A percentile compares a stretch with the other conserved stretches of the same genome.
These are phyloP conservation scores for Tokudaia tokunoshimensis DNA, from an alignment of 2,797 vertebrate species.

Conservation along the genomic window DNA sequence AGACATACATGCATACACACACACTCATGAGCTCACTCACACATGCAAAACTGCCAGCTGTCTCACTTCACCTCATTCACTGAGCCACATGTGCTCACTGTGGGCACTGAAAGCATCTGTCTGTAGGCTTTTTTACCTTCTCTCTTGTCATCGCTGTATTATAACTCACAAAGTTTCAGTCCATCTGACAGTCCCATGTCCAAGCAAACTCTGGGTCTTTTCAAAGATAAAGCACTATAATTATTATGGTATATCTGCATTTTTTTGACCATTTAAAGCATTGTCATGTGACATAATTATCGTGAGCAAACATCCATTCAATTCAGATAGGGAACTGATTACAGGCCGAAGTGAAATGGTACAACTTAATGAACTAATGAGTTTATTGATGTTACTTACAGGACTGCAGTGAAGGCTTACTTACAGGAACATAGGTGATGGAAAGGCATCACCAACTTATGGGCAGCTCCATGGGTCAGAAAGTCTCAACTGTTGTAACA, in stretches of 20 bases:
- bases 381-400: not conserved
- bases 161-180: not conserved
- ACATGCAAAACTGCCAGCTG: not conserved
- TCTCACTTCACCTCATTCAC: not conserved
- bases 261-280: slow-evolving; percentile 31
- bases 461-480: not conserved
- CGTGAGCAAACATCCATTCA: not conserved
- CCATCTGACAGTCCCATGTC: not conserved
- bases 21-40: not conserved
- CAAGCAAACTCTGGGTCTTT: not conserved
- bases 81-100: not conserved
- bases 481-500: not conserved
- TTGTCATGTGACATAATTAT: not conserved
- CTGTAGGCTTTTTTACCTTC: not conserved
- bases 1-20: not conserved
- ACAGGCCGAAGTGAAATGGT: not conserved
- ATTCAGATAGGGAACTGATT: not conserved
- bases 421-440: not conserved
- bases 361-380: not conserved
- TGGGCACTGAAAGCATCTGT: not conserved
- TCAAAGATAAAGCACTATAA: not conserved
- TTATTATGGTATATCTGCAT: slow-evolving; percentile 10
- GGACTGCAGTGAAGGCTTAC: not conserved
- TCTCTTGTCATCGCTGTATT: not conserved
- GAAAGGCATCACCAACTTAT: not conserved